These are phyloP conservation scores for Ceyx erithaca DNA, from an alignment of 2,797 vertebrate species.

Conservation along the genomic window DNA sequence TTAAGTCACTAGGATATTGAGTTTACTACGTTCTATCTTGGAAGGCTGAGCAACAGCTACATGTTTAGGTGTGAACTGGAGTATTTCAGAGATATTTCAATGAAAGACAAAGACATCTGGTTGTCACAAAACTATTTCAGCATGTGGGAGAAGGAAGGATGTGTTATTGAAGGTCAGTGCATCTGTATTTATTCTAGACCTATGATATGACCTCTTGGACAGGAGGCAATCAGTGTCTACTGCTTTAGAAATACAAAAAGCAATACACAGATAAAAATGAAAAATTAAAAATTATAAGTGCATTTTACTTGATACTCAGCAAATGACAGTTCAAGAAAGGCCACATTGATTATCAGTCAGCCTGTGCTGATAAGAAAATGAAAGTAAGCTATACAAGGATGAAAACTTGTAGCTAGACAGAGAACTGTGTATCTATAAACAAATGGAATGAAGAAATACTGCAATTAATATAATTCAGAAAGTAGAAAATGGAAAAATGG, in stretches of 20 bases:
- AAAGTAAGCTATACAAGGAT: neutral
- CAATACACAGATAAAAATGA: neutral
- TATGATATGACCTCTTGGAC: neutral
- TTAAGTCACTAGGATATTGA: neutral
- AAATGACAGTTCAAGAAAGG: neutral
- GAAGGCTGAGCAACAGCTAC: neutral
- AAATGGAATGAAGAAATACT: neutral
- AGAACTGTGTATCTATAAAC: neutral
- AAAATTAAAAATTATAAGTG: neutral
- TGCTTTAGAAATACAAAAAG: neutral
- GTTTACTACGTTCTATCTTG: neutral
- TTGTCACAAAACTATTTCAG: neutral
- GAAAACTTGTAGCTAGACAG: neutral
- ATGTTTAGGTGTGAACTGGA: neutral
- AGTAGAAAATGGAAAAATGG: neutral
- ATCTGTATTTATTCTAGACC: neutral
- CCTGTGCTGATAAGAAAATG: neutral
- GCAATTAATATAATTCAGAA: neutral
- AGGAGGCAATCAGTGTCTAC: neutral
- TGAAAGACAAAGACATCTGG: neutral
- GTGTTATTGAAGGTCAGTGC: neutral
- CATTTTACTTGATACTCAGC: neutral
- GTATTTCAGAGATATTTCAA: neutral
- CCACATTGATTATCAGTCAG: neutral
- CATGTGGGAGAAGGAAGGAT: neutral